phyloP scores from a whole-genome alignment of 2,113 vertebrate genomes.

The Galbula dea region DNA sequence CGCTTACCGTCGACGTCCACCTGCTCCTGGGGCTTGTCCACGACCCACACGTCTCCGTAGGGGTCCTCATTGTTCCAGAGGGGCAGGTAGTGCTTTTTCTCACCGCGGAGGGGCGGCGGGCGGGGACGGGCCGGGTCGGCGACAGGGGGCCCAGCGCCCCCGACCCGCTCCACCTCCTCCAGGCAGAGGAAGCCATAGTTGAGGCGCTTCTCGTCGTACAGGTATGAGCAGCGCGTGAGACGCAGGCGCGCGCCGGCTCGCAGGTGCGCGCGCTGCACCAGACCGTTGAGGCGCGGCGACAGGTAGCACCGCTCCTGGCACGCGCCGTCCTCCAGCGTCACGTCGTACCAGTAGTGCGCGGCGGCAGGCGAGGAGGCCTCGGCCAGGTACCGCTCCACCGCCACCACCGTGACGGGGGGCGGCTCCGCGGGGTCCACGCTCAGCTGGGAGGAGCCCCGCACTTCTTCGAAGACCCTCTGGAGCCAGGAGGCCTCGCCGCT shows the following conservation, averaged over 20 bases:
- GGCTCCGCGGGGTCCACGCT: slow-evolving; percentile 23
- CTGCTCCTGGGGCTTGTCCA: slow-evolving; percentile 4
- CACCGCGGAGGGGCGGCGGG: slow-evolving; percentile 70
- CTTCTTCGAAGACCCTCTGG: background rate
- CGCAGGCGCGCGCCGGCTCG: slow-evolving; percentile 71
- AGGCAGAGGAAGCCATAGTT: slow-evolving; percentile 75
- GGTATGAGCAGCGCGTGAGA: slow-evolving; percentile 73
- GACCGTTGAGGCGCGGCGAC: slow-evolving; percentile 63
- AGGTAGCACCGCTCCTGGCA: slow-evolving; percentile 76
- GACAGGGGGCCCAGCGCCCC: background rate
- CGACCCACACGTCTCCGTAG: slow-evolving; percentile 79
- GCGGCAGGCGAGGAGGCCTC: background rate
- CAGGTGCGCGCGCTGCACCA: slow-evolving; percentile 76
- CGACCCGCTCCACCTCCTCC: slow-evolving; percentile 58
- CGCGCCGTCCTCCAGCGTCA: slow-evolving; percentile 79
- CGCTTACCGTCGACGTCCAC: slow-evolving; percentile 77
- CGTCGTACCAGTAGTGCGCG: slow-evolving; percentile 60
- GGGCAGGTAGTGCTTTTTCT: slow-evolving; percentile 80
- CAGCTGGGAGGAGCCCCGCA: background rate
- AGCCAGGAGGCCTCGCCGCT: slow-evolving; percentile 26
- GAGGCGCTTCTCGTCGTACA: slow-evolving; percentile 79
- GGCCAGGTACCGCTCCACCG: slow-evolving; percentile 71
- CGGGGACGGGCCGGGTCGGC: background rate
- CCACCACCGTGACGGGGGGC: slow-evolving; percentile 63
- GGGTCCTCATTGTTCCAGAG: slow-evolving; percentile 92